phyloP scores from a whole-genome alignment of 2,113 vertebrate species.

The Cryptomyrus ogoouensis region DNA sequence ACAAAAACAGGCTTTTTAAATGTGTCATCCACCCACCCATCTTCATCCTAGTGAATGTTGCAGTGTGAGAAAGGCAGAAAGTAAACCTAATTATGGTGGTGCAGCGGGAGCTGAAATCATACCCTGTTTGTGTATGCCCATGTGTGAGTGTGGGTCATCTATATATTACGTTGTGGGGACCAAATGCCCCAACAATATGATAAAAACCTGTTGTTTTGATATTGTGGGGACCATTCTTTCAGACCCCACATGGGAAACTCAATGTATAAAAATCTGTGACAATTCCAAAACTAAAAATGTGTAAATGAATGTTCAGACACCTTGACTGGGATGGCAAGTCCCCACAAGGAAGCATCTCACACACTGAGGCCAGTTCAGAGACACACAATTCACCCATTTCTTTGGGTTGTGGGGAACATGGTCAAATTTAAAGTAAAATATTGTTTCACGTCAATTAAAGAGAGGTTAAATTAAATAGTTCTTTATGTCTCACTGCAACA shows the following conservation, averaged over 20 bases:
- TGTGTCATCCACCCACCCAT: background rate
- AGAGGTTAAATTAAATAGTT: background rate
- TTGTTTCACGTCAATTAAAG: background rate
- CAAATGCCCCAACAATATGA: too few relatives aligned
- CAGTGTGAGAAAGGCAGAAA: background rate
- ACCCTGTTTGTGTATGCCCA: background rate
- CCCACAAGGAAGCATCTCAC: background rate
- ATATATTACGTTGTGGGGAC: background rate
- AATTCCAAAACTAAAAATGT: background rate
- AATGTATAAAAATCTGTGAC: background rate
- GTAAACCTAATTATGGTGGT: background rate
- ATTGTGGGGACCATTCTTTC: background rate
- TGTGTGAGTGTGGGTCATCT: background rate
- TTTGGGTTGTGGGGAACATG: background rate
- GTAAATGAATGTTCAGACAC: too few relatives aligned
- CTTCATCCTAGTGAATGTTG: background rate
- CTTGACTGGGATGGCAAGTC: background rate
- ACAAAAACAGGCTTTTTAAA: background rate
- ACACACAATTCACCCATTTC: background rate
- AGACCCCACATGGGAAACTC: background rate
- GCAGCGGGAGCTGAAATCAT: background rate
- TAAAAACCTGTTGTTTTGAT: background rate
- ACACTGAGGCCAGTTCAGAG: background rate
- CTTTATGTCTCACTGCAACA: background rate
- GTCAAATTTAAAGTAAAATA: background rate